Percentiles rank a stretch among this genome's conserved stretches.
These are phyloP conservation scores for Notarius quadriscutis DNA, from an alignment of 2,113 vertebrate genomes.

Conservation along the genomic window DNA sequence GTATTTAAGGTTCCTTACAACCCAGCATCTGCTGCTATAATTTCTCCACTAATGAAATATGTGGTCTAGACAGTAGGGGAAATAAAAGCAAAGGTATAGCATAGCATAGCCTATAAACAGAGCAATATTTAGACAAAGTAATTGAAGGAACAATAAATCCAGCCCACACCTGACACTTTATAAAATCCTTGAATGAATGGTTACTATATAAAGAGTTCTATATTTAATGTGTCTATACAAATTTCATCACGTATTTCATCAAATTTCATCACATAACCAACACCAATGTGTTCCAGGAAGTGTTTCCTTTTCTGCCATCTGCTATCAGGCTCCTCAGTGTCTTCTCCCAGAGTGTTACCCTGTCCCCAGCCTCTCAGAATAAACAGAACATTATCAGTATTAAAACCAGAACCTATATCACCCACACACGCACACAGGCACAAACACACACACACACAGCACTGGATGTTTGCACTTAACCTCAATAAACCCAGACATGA, in stretches of 20 bases:
- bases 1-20: slow-evolving; percentile 11
- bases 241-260: slow-evolving; percentile 8
- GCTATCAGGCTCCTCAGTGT: background rate
- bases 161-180: background rate
- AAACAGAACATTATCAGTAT: background rate
- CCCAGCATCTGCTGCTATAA: slow-evolving; percentile 23
- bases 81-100: background rate
- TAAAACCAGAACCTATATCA: background rate
- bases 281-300: background rate
- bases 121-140: background rate
- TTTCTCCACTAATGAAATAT: slow-evolving; percentile 33
- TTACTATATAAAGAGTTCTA: slow-evolving; percentile 7
- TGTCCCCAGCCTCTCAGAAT: background rate
- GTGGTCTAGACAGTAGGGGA: background rate
- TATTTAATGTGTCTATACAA: slow-evolving; percentile 17
- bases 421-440: background rate
- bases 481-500: background rate
- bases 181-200: background rate
- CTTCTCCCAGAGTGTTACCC: background rate
- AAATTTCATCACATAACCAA: slow-evolving; percentile 6
- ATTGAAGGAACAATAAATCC: slow-evolving; percentile 6
- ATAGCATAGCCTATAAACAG: background rate
- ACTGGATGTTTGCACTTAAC: background rate
- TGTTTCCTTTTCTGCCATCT: background rate
- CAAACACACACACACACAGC: background rate